Evolutionary conservation across 2,113 vertebrate genomes (phyloP).

Genomic region (Suncus etruscus): DNA sequence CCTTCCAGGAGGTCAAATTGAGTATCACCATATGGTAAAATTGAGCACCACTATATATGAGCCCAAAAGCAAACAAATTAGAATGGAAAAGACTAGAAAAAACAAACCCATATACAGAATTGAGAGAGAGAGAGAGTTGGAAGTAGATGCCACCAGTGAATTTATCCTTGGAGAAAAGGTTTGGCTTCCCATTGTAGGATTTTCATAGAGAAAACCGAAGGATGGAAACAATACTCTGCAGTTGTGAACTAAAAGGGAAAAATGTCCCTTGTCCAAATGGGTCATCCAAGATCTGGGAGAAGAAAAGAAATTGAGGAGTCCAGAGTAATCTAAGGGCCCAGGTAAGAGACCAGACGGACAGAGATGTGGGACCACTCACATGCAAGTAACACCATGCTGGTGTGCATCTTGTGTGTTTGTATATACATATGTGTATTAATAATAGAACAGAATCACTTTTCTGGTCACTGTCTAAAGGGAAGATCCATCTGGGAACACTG

Average conservation of each 20-base stretch:
- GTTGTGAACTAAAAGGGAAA: not conserved
- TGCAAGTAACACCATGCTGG: rapidly evolving
- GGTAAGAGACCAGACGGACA: not conserved
- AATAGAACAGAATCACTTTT: rapidly evolving
- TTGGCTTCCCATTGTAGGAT: not conserved
- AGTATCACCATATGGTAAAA: not conserved
- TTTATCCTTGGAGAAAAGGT: not conserved
- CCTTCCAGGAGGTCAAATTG: too few species aligned
- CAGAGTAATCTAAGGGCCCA: too few species aligned
- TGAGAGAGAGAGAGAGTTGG: not conserved
- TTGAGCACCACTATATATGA: too few species aligned
- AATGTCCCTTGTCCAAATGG: too few species aligned
- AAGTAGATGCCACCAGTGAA: not conserved
- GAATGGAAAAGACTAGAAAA: too few species aligned
- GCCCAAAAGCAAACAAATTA: too few species aligned
- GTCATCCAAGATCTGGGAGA: not conserved
- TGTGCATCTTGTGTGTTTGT: not conserved
- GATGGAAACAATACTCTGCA: rapidly evolving
- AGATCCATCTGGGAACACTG: not conserved
- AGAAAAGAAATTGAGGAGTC: not conserved
- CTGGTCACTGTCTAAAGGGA: rapidly evolving
- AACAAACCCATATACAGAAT: not conserved
- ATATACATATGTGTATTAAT: rapidly evolving
- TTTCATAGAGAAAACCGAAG: not conserved
- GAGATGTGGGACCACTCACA: not conserved